Evolutionary conservation across 2,888 invertebrate species (phyloP), one percentile per base, ranked within the genome.

Genomic region (Eupithecia dodoneata): DNA sequence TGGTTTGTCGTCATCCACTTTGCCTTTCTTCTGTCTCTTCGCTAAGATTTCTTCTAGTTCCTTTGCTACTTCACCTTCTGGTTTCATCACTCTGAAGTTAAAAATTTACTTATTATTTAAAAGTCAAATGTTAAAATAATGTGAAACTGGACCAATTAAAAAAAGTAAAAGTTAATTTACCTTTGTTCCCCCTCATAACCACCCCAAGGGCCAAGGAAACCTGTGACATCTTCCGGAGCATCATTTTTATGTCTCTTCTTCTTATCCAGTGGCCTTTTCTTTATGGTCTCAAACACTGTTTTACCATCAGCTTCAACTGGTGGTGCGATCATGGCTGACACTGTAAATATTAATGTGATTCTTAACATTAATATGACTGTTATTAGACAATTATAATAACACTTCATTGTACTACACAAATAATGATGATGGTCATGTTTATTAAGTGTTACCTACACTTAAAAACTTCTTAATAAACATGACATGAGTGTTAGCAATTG

Each of bases 131-230:
- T 30, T 30, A 30, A 1, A 30, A 30, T 30, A 30, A 30, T 30
- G 30, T 30, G 30, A 30, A 30, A 30, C 30, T 30, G 1, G 30
- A 30, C 30, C 30, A 30, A 30, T 30, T 30, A 30, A 30, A 30
- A 30, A 30, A 30, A 30, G 30, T 30, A 30, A 30, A 30, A 13
- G 13, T 12, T 75, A 44, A 18, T 45, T 45, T 96, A 94, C 95
- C 95, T 97, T 86, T 97, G 96, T 92, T 99, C 99, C 87, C 99
- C 99, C 10, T 97, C 96, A 92, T 96, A 99, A 74, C 98, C 98
- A 76, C 99, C 99, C 99, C 99, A 99, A 0, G 99, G 99, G 0
- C 99, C 99, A 0, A 99, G 95, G 89, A 99, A 99, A 0, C 99
- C 99, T 66, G 97, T 98, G 42, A 99, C 96, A 93, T 99, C 99